phyloP scores from a whole-genome alignment of 2,113 vertebrate species.

The Asarcornis scutulata region DNA sequence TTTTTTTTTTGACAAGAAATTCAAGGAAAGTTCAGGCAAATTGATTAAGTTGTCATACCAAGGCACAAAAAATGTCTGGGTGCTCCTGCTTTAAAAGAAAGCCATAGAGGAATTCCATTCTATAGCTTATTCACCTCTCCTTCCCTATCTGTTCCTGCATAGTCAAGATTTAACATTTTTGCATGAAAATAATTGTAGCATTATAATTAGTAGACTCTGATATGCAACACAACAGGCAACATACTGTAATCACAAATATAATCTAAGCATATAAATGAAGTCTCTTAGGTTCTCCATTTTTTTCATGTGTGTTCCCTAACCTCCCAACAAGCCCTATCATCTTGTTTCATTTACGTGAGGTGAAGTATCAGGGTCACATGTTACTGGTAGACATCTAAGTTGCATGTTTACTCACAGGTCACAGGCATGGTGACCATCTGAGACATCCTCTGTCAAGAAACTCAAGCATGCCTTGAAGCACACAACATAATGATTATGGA shows the following conservation, averaged over 20 bases:
- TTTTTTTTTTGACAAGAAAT: not conserved
- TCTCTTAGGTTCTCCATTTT: not conserved
- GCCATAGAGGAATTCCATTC: not conserved
- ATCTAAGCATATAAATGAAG: not conserved
- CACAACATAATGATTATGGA: not conserved
- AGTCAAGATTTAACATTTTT: not conserved
- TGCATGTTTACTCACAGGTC: constrained; percentile 20
- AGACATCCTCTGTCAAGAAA: not conserved
- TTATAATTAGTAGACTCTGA: not conserved
- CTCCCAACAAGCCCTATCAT: not conserved
- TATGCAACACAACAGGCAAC: not conserved
- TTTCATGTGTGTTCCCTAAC: not conserved
- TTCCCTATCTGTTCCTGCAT: not conserved
- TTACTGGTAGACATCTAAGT: not conserved
- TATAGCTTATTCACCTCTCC: not conserved
- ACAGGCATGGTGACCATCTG: not conserved
- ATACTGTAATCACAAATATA: not conserved
- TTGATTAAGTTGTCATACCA: not conserved
- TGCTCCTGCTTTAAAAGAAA: not conserved
- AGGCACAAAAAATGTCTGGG: not conserved
- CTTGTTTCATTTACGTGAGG: constrained; percentile 18
- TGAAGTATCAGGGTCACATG: constrained; percentile 20
- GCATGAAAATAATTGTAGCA: not conserved
- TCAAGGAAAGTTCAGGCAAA: not conserved
- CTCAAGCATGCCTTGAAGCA: not conserved